A percentile compares a stretch with the other conserved stretches of the same genome.
phyloP scores from a whole-genome alignment of 2,113 vertebrate genomes.

The Engystomops pustulosus region DNA sequence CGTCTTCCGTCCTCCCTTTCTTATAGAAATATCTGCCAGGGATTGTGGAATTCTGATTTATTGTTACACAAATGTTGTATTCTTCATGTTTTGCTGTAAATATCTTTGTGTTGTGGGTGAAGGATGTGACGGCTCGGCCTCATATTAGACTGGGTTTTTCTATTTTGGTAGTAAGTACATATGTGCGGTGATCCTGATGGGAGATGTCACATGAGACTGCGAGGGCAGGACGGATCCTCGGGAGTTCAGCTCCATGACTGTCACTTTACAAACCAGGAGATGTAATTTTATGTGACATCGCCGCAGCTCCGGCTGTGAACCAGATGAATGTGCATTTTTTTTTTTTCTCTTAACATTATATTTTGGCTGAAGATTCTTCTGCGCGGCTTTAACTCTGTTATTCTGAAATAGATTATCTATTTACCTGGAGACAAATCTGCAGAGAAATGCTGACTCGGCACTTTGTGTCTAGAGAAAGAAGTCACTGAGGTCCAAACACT shows the following conservation, averaged over 20 bases:
- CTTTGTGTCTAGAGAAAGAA: not conserved
- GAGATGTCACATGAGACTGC: slow-evolving; percentile 40
- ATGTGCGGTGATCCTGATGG: slow-evolving; percentile 45
- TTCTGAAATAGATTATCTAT: not conserved
- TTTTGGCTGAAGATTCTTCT: not conserved
- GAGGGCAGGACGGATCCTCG: not conserved
- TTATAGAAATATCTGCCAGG: too few relatives aligned
- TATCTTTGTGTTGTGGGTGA: not conserved
- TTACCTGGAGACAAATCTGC: not conserved
- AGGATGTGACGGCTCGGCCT: not conserved
- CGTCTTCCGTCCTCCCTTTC: too few relatives aligned
- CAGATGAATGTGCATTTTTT: slow-evolving; percentile 43
- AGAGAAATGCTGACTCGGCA: not conserved
- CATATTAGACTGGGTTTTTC: not conserved
- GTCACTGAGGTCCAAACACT: too few relatives aligned
- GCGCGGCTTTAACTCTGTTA: slow-evolving; percentile 2
- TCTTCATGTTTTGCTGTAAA: not conserved
- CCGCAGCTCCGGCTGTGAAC: slow-evolving; percentile 20
- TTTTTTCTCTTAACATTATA: not conserved
- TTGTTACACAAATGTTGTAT: not conserved
- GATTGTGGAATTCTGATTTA: too few relatives aligned
- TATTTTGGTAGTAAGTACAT: slow-evolving; percentile 34
- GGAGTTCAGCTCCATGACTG: not conserved
- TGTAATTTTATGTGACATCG: slow-evolving; percentile 43
- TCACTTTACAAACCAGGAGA: slow-evolving; percentile 17